Evolutionary conservation across 2,888 invertebrate genomes (phyloP).

Genomic region (Lasioglossum calceatum): DNA sequence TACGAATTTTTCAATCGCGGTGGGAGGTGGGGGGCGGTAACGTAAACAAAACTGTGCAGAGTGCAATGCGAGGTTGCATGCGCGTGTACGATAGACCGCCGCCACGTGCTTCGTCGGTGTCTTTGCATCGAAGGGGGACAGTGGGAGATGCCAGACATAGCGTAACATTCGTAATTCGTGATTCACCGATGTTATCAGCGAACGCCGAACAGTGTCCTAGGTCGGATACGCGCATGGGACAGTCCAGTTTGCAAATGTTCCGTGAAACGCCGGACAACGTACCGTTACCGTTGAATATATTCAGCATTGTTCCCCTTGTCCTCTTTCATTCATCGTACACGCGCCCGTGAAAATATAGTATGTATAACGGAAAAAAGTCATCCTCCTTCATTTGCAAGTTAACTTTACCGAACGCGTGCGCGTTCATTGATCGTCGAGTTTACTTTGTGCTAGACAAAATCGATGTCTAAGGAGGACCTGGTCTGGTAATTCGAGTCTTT

Average conservation of each 20-base stretch:
- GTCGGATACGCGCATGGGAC: constrained; percentile 35
- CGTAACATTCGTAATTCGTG: constrained; percentile 69
- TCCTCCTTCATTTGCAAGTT: not conserved
- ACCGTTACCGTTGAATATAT: constrained; percentile 9
- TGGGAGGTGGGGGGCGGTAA: constrained; percentile 32
- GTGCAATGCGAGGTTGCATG: constrained; percentile 39
- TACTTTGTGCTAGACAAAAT: not conserved
- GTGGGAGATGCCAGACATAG: constrained; percentile 63
- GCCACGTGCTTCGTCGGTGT: constrained; percentile 64
- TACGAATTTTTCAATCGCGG: constrained; percentile 59
- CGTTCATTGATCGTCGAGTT: not conserved
- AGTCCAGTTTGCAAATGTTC: constrained; percentile 12
- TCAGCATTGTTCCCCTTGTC: not conserved
- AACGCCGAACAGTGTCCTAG: constrained; percentile 52
- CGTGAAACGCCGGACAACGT: not conserved
- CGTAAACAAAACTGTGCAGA: constrained; percentile 57
- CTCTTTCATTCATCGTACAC: not conserved
- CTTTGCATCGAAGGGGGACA: constrained; percentile 59
- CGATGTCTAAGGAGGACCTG: not conserved
- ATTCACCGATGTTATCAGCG: constrained; percentile 67
- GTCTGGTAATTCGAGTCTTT: not conserved
- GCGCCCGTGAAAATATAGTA: not conserved
- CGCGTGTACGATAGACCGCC: constrained; percentile 38
- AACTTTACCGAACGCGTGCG: not conserved
- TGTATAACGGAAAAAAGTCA: not conserved